These are phyloP conservation scores for Plestiodon gilberti DNA, from an alignment of 2,113 vertebrate genomes.

Conservation along the genomic window DNA sequence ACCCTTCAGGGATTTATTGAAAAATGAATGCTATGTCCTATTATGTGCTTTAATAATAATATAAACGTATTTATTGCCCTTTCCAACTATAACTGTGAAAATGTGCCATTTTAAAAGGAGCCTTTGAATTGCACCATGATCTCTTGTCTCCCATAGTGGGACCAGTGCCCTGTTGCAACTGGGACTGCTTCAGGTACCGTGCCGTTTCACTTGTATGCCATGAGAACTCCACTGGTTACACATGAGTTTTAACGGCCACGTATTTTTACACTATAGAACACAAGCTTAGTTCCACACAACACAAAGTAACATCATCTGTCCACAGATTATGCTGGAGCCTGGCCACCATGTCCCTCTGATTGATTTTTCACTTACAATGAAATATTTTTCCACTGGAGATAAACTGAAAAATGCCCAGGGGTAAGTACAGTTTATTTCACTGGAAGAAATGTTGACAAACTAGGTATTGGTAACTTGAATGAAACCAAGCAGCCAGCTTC, in stretches of 20 bases:
- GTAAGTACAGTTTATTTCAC: background rate
- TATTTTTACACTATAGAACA: background rate
- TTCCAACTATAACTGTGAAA: background rate
- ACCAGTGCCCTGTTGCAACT: background rate
- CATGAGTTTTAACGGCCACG: too few relatives aligned
- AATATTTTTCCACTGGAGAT: background rate
- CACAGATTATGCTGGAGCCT: background rate
- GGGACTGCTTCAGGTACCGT: background rate
- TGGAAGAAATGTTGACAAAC: background rate
- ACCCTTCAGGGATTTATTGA: background rate
- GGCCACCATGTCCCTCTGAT: background rate
- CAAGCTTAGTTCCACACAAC: background rate
- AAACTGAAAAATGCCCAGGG: background rate
- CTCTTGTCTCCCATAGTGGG: too few relatives aligned
- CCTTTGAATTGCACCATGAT: background rate
- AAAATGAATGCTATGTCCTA: constrained; percentile 1
- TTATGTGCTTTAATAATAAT: background rate
- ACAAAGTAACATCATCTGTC: background rate
- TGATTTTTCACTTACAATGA: background rate
- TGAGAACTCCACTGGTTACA: background rate
- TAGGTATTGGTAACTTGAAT: background rate
- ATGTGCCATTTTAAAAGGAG: background rate
- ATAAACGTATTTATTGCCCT: background rate
- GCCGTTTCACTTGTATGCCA: background rate
- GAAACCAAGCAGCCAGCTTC: background rate